Evolutionary conservation across 2,797 vertebrate species (phyloP), one percentile per base, ranked within the genome.

Genomic region (Sebastes variabilis): DNA sequence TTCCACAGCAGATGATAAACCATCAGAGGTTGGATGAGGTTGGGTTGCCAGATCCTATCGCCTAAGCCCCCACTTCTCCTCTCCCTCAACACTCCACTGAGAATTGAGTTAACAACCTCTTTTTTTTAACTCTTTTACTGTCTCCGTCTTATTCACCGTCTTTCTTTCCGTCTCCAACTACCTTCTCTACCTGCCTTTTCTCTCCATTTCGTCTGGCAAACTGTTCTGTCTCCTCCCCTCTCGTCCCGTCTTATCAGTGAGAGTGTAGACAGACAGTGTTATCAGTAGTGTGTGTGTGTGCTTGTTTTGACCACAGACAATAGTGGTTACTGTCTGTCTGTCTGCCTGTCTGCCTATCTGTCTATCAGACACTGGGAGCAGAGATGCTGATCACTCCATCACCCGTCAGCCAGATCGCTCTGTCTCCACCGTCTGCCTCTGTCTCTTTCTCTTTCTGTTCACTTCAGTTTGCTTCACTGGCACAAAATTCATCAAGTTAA

Each of bases 301-400:
- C 71, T 80, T 91, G 87, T 89, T 88, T 88, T 93, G 88, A 95
- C 89, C 87, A 71, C 88, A 93, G 92, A 95, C 90, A 93, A 95
- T 95, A 92, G 90, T 27, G 83, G 91, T 93, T 87, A 94, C 82
- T 93, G 85, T 85, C 42, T 92, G 90, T 93, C 75, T 87, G 36
- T 81, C 70, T 59, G 61, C 65, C 55, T 81, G 87, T 91, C 83
- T 42, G 66, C 87, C 68, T 58, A 80, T 89, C 88, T 49, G 46
- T 49, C 42, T 46, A 46, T 46, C 42, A 87, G 77, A 85, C 66
- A 38, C 46, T 52, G 68, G 38, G 55, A 79, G 49, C 60, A 55
- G 52, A 92, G 89, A 91, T 92, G 75, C 75, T 56, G 70, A 93
- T 93, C 89, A n/a, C 75, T n/a, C 38, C 42, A 36, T 79, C 72